Base-by-base conservation (phyloP, 1,140 invertebrate species). In the Leptinotarsa lineolata region DNA sequence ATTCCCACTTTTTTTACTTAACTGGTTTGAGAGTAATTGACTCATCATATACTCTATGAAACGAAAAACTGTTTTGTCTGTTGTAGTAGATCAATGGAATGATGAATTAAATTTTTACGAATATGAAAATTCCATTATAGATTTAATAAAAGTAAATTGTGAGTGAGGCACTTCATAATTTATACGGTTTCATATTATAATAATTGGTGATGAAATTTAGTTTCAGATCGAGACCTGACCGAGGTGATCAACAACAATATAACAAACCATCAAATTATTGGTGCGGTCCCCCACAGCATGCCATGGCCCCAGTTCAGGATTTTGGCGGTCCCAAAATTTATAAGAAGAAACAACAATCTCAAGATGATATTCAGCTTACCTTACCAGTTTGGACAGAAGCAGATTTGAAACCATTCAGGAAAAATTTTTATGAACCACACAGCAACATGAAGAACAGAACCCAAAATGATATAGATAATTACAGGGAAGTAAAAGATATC, bases 371-470 rank as follows among this genome's bases (percentile, higher is more conserved):
- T 69, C 88, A 88, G 67, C 84, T 97, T 59, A 88, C 92, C 4
- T 95, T 94, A 82, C 95, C 95, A 8, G 89, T 89, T 72, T 98
- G 96, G 95, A 94, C 96, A 77, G 81, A 92, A 72, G 83, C 85
- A 20, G 89, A 91, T 70, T 85, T 98, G 24, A 89, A 91, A 76
- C 91, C 92, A 46, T 97, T 98, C 83, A 88, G 92, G 72, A 98
- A 98, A 86, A 93, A 97, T 85, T 95, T 99, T 81, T 98, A 98
- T 84, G 88, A 91, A 72, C 94, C 95, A 65, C 93, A 95, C 85
- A 88, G 90, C 4, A 91, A 92, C 86, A 91, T 95, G 18, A 81
- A 92, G 54, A 89, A 88, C 48, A 89, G 93, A 77, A 87, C 90
- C 60, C 85, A 91, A 59, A 88, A 91, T 46, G 94, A 96, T 74